These are phyloP conservation scores for Penaeus chinensis DNA, from an alignment of 1,140 invertebrate genomes.

Conservation along the genomic window DNA sequence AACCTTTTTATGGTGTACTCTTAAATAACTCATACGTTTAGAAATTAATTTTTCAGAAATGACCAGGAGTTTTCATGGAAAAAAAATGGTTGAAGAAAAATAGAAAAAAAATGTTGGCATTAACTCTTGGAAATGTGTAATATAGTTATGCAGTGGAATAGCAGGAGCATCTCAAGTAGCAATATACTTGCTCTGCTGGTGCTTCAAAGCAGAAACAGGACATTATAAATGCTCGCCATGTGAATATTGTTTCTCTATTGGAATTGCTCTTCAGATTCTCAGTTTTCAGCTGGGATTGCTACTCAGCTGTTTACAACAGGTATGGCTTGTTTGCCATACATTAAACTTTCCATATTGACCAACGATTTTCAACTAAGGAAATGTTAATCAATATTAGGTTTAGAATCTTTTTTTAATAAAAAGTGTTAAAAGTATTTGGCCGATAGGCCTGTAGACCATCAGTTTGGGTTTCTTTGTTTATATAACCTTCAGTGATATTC, in stretches of 20 bases:
- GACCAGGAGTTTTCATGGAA: background rate
- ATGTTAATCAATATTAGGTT: slow-evolving; percentile 58
- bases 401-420: slow-evolving; percentile 53
- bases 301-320: slow-evolving; percentile 39
- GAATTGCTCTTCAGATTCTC: slow-evolving; percentile 49
- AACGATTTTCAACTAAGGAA: slow-evolving; percentile 59
- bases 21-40: too few relatives aligned
- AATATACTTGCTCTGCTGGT: slow-evolving; percentile 54
- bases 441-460: slow-evolving; percentile 47
- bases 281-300: slow-evolving; percentile 41
- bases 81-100: background rate
- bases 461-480: slow-evolving; percentile 49
- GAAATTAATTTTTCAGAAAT: too few relatives aligned
- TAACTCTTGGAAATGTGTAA: slow-evolving; percentile 14
- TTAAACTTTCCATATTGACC: slow-evolving; percentile 59
- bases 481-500: slow-evolving; percentile 49
- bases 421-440: slow-evolving; percentile 46
- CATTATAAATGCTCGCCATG: slow-evolving; percentile 54
- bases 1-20: too few relatives aligned
- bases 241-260: slow-evolving; percentile 47
- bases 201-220: slow-evolving; percentile 53
- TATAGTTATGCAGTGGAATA: slow-evolving; percentile 42
- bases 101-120: background rate
- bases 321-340: slow-evolving; percentile 39
- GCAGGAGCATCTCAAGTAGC: slow-evolving; percentile 39